phyloP scores from a whole-genome alignment of 2,113 vertebrate genomes.

The Microcebus jonahi region DNA sequence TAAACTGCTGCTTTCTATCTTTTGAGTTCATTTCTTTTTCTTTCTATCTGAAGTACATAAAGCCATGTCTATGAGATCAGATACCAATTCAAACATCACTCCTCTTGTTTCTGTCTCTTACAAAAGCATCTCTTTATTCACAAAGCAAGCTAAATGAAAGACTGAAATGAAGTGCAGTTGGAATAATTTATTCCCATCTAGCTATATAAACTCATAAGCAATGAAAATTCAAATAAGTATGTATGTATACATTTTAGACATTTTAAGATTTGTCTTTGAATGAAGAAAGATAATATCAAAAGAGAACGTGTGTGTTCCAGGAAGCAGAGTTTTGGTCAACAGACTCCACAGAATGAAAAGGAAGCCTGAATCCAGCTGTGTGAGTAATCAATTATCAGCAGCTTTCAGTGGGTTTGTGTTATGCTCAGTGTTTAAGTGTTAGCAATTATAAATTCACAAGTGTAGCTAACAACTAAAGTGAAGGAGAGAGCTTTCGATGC shows the following conservation, averaged over 20 bases:
- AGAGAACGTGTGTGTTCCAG: not conserved
- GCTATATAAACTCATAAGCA: slow-evolving; percentile 7
- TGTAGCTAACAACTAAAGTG: slow-evolving; percentile 7
- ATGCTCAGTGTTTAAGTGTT: not conserved
- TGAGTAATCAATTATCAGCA: slow-evolving; percentile 1
- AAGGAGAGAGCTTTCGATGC: not conserved
- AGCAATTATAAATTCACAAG: slow-evolving; percentile 46
- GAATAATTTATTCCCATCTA: not conserved
- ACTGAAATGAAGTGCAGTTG: not conserved
- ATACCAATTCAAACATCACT: not conserved
- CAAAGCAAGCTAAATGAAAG: slow-evolving; percentile 4
- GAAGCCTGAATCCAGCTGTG: slow-evolving; percentile 42
- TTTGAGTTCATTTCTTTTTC: not conserved
- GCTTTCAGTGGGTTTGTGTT: not conserved
- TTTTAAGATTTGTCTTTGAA: slow-evolving; percentile 25
- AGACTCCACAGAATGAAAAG: not conserved
- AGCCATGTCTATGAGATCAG: not conserved
- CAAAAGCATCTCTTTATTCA: not conserved
- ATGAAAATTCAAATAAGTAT: not conserved
- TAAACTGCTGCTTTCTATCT: not conserved
- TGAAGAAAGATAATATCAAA: not conserved
- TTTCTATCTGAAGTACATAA: not conserved
- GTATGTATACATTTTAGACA: not conserved
- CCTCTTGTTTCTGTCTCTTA: not conserved
- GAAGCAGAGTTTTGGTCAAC: slow-evolving; percentile 6